Conservation (phyloP, 2,797 vertebrate genomes). For the Pygocentrus nattereri region DNA sequence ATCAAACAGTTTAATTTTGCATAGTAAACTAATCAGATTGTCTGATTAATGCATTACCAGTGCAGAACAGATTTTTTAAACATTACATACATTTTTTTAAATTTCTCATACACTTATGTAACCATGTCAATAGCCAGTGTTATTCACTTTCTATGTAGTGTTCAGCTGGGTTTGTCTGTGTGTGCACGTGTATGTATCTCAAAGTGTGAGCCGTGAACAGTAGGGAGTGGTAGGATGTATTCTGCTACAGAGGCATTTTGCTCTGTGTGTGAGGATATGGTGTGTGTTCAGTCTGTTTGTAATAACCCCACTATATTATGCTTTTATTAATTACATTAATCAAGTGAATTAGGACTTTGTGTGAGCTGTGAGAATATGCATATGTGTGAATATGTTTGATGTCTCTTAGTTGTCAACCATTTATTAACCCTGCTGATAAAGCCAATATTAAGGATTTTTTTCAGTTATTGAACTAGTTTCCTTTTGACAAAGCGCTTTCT, state of each 20-base stretch:
- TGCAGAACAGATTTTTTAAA: too few relatives aligned
- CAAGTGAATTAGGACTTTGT: slow-evolving; percentile 18
- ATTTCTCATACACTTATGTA: neutral
- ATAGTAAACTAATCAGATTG: neutral
- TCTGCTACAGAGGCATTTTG: slow-evolving; percentile 23
- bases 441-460: too few relatives aligned
- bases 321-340: slow-evolving; percentile 37
- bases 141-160: neutral
- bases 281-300: slow-evolving; percentile 18
- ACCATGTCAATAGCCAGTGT: neutral
- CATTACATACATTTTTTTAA: too few relatives aligned
- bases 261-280: neutral
- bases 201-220: neutral
- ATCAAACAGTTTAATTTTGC: neutral
- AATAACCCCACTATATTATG: slow-evolving; percentile 30
- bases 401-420: too few relatives aligned
- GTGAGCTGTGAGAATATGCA: neutral
- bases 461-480: too few relatives aligned
- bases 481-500: too few relatives aligned
- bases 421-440: too few relatives aligned
- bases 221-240: slow-evolving; percentile 29
- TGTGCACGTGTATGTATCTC: neutral
- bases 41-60: neutral
- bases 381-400: slow-evolving; percentile 2
- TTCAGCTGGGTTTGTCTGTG: slow-evolving; percentile 5